Evolutionary conservation across 2,797 vertebrate genomes (phyloP).

Genomic region (Enteromius viviparus): DNA sequence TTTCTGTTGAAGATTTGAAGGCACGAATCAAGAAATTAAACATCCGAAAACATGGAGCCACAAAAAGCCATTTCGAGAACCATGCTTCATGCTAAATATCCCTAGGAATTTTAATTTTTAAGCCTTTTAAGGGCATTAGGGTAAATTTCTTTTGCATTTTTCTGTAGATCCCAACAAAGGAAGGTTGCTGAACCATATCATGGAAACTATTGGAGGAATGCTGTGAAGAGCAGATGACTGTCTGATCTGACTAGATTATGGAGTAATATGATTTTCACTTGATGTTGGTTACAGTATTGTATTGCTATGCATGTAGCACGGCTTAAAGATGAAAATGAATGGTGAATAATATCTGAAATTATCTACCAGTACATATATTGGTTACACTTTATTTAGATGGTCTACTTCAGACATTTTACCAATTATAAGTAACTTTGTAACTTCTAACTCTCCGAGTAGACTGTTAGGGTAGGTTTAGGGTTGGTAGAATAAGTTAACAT

Average conservation of each 20-base stretch:
- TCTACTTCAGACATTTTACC: no score
- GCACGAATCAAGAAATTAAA: background rate
- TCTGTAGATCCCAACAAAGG: background rate
- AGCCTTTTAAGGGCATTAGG: background rate
- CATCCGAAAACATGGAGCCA: background rate
- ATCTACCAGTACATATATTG: background rate
- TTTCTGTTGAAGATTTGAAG: background rate
- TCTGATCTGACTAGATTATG: constrained; percentile 69
- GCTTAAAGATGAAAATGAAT: background rate
- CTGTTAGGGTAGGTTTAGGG: no score
- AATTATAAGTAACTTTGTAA: no score
- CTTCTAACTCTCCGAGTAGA: no score
- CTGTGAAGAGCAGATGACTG: constrained; percentile 47
- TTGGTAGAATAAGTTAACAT: no score
- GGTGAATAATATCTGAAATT: background rate
- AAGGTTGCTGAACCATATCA: constrained; percentile 16
- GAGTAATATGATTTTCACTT: constrained; percentile 67
- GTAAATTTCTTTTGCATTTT: background rate
- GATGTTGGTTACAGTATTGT: constrained; percentile 5
- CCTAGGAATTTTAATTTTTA: background rate
- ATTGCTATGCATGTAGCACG: background rate
- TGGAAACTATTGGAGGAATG: constrained; percentile 71
- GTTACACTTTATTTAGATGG: no score
- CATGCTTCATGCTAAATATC: background rate
- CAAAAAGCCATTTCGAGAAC: background rate